A percentile compares a stretch with the other conserved stretches of the same genome.
Evolutionary conservation across 2,797 vertebrate species (phyloP).

Genomic region (Steatocranus sp.): DNA sequence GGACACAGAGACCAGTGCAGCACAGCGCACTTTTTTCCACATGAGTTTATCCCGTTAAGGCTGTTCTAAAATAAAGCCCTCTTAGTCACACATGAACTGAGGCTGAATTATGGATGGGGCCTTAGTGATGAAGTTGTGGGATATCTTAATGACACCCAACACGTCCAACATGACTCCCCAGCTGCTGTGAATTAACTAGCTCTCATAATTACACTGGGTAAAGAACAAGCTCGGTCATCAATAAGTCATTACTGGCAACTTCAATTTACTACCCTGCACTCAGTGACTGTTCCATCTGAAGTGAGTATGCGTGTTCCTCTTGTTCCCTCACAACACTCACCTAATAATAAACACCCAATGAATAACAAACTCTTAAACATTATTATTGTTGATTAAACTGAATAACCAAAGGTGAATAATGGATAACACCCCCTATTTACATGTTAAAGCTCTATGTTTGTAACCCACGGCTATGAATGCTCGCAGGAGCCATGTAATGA

Average conservation of each 20-base stretch:
- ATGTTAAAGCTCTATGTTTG: conserved; percentile 27
- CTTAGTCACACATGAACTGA: conserved; percentile 67
- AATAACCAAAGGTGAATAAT: conserved; percentile 25
- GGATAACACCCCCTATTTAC: conserved; percentile 15
- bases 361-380: conserved; percentile 27
- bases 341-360: conserved; percentile 27
- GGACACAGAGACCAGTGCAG: conserved; percentile 66
- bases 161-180: conserved; percentile 53
- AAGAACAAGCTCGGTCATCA: conserved; percentile 69
- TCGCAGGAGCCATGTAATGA: background rate
- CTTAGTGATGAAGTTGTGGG: conserved; percentile 71
- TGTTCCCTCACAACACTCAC: conserved; percentile 12
- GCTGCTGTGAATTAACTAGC: conserved; percentile 65
- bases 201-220: conserved; percentile 71
- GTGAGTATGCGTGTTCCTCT: conserved; percentile 17
- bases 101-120: conserved; percentile 75
- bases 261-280: conserved; percentile 32
- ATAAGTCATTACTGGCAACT: conserved; percentile 68
- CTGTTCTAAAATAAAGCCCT: conserved; percentile 73
- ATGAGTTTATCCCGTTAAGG: conserved; percentile 76
- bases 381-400: conserved; percentile 22
- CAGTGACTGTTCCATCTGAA: conserved; percentile 50
- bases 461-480: conserved; percentile 21
- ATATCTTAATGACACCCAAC: conserved; percentile 75
- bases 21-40: conserved; percentile 76